Evolutionary conservation across 2,888 invertebrate genomes (phyloP).

Genomic region (Cetonia aurata): DNA sequence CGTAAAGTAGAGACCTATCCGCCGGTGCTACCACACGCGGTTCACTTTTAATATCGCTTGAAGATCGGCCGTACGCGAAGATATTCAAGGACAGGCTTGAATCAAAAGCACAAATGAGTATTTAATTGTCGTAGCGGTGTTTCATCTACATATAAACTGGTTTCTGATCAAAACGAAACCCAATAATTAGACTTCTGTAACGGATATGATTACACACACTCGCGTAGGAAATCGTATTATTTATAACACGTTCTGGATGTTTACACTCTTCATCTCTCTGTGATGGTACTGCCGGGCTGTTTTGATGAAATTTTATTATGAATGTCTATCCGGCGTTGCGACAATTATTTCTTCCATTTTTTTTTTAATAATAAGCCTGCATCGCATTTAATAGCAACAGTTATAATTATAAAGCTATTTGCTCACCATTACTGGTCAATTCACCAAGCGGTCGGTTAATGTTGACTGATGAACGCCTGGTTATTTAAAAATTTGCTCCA

Average conservation of each 20-base stretch:
- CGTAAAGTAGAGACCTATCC: not conserved
- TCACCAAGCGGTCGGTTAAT: slow-evolving; percentile 15
- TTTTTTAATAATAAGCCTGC: slow-evolving; percentile 60
- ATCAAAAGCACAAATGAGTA: slow-evolving; percentile 42
- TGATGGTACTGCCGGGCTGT: slow-evolving; percentile 37
- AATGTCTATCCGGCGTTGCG: slow-evolving; percentile 65
- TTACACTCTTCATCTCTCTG: slow-evolving; percentile 28
- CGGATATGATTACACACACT: slow-evolving; percentile 48
- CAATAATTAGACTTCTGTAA: slow-evolving; percentile 42
- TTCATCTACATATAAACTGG: slow-evolving; percentile 19
- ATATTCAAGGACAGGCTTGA: slow-evolving; percentile 28
- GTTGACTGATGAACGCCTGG: slow-evolving; percentile 36
- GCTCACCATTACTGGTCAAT: slow-evolving; percentile 56
- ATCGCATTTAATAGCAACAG: slow-evolving; percentile 56
- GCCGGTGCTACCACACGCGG: not conserved
- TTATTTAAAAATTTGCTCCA: slow-evolving; percentile 48
- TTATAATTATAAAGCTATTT: slow-evolving; percentile 65
- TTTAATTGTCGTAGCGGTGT: slow-evolving; percentile 39
- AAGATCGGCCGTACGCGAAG: slow-evolving; percentile 8
- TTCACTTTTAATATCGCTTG: slow-evolving; percentile 4
- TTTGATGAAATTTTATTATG: slow-evolving; percentile 65
- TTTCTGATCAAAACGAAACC: slow-evolving; percentile 33
- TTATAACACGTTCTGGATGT: slow-evolving; percentile 51
- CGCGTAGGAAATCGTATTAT: slow-evolving; percentile 12
- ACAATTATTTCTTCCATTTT: slow-evolving; percentile 59